Evolutionary conservation across 2,888 invertebrate genomes (phyloP).

Genomic region (Rhamphomyia laevipes): DNA sequence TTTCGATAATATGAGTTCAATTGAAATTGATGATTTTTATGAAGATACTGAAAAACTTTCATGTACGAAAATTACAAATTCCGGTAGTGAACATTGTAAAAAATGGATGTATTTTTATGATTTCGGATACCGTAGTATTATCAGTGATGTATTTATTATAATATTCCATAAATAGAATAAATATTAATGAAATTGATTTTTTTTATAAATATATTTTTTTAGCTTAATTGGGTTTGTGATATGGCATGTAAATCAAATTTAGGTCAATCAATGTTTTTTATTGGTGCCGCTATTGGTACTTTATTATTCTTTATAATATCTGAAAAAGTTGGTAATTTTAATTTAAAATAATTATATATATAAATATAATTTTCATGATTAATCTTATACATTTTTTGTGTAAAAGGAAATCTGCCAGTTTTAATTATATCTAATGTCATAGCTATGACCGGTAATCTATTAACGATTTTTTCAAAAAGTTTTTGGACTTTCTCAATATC

Average conservation of each 20-base stretch:
- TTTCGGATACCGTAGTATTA: constrained; percentile 40
- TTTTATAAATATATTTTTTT: too few relatives aligned
- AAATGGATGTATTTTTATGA: constrained; percentile 42
- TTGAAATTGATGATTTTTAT: too few relatives aligned
- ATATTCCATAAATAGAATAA: too few relatives aligned
- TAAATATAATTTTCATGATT: too few relatives aligned
- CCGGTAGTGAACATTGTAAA: constrained; percentile 19
- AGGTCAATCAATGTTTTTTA: constrained; percentile 47
- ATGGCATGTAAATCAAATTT: constrained; percentile 43
- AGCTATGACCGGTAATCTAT: constrained; percentile 42
- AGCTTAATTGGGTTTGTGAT: constrained; percentile 47
- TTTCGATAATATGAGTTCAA: too few relatives aligned
- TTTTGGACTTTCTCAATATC: constrained; percentile 39
- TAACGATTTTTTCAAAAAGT: constrained; percentile 39
- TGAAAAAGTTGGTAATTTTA: constrained; percentile 38
- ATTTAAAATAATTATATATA: too few relatives aligned
- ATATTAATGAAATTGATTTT: too few relatives aligned
- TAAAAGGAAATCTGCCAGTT: constrained; percentile 40
- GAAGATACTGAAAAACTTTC: too few relatives aligned
- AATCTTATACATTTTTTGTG: too few relatives aligned
- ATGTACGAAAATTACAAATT: too few relatives aligned
- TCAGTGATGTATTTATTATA: constrained; percentile 41
- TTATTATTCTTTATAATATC: constrained; percentile 44
- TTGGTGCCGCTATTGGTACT: constrained; percentile 47
- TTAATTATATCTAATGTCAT: constrained; percentile 42